phyloP scores from a whole-genome alignment of 2,113 vertebrate species.

The Genyomyrus donnyi region DNA sequence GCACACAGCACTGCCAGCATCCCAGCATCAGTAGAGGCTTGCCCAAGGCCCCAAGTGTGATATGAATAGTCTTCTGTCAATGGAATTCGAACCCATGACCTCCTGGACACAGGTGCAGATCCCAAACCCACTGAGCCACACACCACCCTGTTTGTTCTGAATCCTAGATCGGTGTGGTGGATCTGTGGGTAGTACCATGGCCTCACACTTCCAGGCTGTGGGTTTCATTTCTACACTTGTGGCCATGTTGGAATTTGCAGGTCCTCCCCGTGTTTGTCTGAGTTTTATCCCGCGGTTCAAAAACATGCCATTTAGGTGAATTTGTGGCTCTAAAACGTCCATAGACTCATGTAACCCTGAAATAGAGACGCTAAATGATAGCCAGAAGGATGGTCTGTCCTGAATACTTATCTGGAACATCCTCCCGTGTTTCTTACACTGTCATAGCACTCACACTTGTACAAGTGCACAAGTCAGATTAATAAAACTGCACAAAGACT shows the following conservation, averaged over 20 bases:
- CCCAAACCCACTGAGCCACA: not conserved
- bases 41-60: not conserved
- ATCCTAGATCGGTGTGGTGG: not conserved
- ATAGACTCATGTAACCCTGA: not conserved
- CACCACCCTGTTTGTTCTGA: not conserved
- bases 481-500: not conserved
- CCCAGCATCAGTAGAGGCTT: not conserved
- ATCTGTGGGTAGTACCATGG: not conserved
- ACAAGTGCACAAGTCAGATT: not conserved
- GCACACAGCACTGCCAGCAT: not conserved
- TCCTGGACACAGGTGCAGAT: not conserved
- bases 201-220: not conserved
- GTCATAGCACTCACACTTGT: not conserved
- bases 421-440: not conserved
- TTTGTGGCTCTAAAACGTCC: not conserved
- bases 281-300: not conserved
- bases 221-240: not conserved
- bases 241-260: not conserved
- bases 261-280: not conserved
- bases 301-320: not conserved
- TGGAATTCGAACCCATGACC: not conserved
- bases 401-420: not conserved
- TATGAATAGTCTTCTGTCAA: not conserved
- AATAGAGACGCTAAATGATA: not conserved
- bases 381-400: not conserved